Conservation (phyloP, 2,888 invertebrate genomes). For the Leptarthrus brevirostris region DNA sequence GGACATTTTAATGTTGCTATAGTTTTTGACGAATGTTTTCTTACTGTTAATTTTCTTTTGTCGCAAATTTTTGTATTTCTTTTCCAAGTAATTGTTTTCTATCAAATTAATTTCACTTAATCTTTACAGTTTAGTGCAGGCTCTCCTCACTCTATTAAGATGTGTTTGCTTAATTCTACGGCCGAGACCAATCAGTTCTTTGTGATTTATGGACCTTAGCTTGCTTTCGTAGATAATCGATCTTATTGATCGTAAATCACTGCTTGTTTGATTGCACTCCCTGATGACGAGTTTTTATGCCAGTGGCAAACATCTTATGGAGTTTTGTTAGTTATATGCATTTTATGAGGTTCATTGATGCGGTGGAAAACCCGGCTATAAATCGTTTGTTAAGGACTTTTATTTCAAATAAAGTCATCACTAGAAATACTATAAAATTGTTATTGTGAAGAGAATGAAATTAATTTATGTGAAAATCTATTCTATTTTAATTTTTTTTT, state of each 20-base stretch:
- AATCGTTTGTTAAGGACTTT: no score
- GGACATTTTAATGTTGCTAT: conserved; percentile 18
- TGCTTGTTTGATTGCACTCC: background rate
- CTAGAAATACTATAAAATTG: no score
- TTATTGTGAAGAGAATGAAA: no score
- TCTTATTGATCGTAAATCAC: background rate
- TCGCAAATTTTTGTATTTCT: no score
- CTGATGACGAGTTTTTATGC: background rate
- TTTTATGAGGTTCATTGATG: no score
- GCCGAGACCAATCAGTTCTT: background rate
- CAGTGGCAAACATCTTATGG: background rate
- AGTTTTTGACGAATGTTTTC: conserved; percentile 12
- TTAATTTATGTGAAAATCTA: no score
- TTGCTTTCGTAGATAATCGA: background rate
- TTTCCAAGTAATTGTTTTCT: no score
- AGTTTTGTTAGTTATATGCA: background rate
- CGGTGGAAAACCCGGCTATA: no score
- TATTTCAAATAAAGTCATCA: no score
- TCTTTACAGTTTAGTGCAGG: background rate
- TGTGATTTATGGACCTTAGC: background rate
- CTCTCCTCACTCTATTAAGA: background rate
- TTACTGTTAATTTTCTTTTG: conserved; percentile 9
- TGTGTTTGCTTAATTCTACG: background rate
- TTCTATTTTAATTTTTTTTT: no score
- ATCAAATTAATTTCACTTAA: no score